Percentiles rank a stretch among this genome's conserved stretches.
These are phyloP conservation scores for Eurypyga helias DNA, from an alignment of 2,113 vertebrate species.

Conservation along the genomic window DNA sequence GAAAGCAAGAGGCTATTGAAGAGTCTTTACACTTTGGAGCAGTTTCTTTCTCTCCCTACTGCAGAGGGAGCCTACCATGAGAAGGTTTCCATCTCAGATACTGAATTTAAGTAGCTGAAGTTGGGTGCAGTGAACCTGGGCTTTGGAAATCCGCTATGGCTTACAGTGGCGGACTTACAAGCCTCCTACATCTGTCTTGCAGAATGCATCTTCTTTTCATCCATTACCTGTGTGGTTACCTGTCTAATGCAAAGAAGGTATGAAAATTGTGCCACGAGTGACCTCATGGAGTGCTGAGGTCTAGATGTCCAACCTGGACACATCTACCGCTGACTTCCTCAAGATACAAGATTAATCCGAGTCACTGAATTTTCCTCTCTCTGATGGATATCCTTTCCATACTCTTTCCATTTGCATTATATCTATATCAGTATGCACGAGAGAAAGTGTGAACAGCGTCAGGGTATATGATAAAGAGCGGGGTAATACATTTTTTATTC, in stretches of 20 bases:
- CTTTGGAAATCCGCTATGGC: not conserved
- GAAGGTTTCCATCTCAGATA: not conserved
- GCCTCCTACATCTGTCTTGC: not conserved
- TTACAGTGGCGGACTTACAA: not conserved
- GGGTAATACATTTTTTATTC: conserved; percentile 52
- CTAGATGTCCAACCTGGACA: not conserved
- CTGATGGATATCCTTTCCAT: conserved; percentile 3
- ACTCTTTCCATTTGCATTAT: conserved; percentile 21
- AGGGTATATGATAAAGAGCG: conserved; percentile 33
- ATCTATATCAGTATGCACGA: conserved; percentile 9
- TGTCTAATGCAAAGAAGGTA: not conserved
- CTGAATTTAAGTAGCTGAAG: not conserved
- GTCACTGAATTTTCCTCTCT: not conserved
- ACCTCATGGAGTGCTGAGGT: not conserved
- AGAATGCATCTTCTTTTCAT: not conserved
- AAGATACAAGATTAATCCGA: not conserved
- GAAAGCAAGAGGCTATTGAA: not conserved
- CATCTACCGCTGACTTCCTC: not conserved
- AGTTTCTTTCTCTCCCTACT: not conserved
- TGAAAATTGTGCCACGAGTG: not conserved
- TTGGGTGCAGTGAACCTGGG: not conserved
- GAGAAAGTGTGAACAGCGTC: conserved; percentile 26
- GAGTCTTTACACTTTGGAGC: not conserved
- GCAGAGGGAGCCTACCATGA: not conserved
- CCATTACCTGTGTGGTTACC: not conserved